phyloP scores from a whole-genome alignment of 2,888 invertebrate species.

The Brachylomia viminalis region DNA sequence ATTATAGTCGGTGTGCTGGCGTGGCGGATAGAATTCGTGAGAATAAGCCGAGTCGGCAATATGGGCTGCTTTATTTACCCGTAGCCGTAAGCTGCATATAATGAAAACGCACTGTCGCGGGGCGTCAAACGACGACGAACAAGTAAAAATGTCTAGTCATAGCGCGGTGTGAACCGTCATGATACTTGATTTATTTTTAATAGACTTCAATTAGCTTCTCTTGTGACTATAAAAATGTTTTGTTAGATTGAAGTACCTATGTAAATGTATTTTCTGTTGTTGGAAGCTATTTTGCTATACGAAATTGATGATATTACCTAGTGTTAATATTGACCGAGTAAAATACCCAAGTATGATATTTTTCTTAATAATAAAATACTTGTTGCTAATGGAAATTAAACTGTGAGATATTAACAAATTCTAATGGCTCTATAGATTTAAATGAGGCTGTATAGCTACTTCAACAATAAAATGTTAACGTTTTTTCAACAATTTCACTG shows the following conservation, averaged over 20 bases:
- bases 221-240: slow-evolving; percentile 4
- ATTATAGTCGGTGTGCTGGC: slow-evolving; percentile 85
- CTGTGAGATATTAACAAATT: neutral
- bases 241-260: neutral
- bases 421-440: neutral
- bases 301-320: neutral
- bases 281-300: neutral
- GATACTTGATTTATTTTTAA: slow-evolving; percentile 71
- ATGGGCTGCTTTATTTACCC: slow-evolving; percentile 89
- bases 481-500: slow-evolving; percentile 19
- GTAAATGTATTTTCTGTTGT: slow-evolving; percentile 3
- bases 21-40: slow-evolving; percentile 86
- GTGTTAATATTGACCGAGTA: neutral
- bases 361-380: neutral
- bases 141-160: slow-evolving; percentile 80
- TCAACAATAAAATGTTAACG: slow-evolving; percentile 1
- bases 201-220: neutral
- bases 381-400: neutral
- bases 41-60: slow-evolving; percentile 88
- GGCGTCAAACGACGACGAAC: slow-evolving; percentile 83
- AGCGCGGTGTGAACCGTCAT: slow-evolving; percentile 64
- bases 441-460: neutral
- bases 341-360: neutral
- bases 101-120: slow-evolving; percentile 90
- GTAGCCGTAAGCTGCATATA: slow-evolving; percentile 90